These are phyloP conservation scores for Patiria miniata DNA, from an alignment of 35 echinoderm and acorn worm species.

Conservation along the genomic window DNA sequence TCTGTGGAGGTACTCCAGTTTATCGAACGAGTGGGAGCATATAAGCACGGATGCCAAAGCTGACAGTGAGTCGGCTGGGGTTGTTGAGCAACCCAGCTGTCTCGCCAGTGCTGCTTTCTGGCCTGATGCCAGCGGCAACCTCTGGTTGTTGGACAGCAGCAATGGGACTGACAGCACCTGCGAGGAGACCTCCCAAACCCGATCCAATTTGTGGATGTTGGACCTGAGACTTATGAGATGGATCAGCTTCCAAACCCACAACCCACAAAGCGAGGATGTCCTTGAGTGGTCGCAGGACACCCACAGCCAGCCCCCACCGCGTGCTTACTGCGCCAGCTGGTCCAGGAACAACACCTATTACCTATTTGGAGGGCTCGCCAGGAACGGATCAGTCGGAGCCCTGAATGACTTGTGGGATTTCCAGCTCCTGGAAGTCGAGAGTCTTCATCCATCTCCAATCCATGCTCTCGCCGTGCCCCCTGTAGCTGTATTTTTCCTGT, in stretches of 20 bases:
- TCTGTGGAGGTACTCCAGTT: neutral
- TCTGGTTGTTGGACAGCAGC: neutral
- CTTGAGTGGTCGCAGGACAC: neutral
- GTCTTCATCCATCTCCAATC: neutral
- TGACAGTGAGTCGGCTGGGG: neutral
- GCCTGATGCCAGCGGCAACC: neutral
- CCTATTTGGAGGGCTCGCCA: neutral
- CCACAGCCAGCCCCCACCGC: neutral
- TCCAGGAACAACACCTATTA: conserved; percentile 15
- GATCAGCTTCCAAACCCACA: neutral
- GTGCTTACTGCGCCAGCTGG: conserved; percentile 26
- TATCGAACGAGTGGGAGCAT: neutral
- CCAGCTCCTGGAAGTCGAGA: neutral
- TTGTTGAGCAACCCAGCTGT: neutral
- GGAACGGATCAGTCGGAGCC: neutral
- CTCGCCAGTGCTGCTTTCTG: neutral
- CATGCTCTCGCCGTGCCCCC: neutral
- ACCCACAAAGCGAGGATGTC: neutral
- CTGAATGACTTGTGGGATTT: conserved; percentile 13
- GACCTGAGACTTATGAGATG: neutral
- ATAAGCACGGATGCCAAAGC: neutral
- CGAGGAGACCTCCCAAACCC: neutral
- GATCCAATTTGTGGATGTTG: neutral
- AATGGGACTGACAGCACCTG: neutral
- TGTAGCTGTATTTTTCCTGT: conserved; percentile 6